These are phyloP conservation scores for Reticulitermes lucifugus DNA, from an alignment of 2,888 invertebrate genomes.

Conservation along the genomic window DNA sequence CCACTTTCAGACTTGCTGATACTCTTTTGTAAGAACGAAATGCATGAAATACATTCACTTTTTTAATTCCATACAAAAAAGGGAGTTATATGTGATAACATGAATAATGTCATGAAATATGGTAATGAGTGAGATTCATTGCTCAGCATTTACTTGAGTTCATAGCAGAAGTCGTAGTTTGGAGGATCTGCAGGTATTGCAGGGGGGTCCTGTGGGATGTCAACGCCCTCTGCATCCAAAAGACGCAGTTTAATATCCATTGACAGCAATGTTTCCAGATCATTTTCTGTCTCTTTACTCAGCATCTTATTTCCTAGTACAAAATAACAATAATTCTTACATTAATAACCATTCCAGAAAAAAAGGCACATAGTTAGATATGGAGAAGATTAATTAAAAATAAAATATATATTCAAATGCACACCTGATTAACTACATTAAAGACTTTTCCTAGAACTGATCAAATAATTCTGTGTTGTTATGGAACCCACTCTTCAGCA, in stretches of 20 bases:
- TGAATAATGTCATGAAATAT: no score
- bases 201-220: slow-evolving; percentile 93
- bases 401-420: neutral
- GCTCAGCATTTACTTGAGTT: slow-evolving; percentile 68
- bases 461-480: no score
- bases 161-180: slow-evolving; percentile 90
- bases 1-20: no score
- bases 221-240: slow-evolving; percentile 94
- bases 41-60: no score
- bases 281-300: slow-evolving; percentile 88
- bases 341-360: neutral
- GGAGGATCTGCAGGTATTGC: slow-evolving; percentile 92
- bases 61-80: no score
- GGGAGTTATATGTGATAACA: no score
- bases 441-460: no score
- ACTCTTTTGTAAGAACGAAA: no score
- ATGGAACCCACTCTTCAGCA: no score
- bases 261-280: slow-evolving; percentile 90
- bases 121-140: no score
- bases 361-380: neutral
- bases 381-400: neutral
- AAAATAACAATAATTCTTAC: slow-evolving; percentile 40
- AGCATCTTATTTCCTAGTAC: slow-evolving; percentile 83
- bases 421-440: neutral
- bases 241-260: slow-evolving; percentile 97